Evolutionary conservation across 2,113 vertebrate genomes (phyloP).

Genomic region (Bufo gargarizans): DNA sequence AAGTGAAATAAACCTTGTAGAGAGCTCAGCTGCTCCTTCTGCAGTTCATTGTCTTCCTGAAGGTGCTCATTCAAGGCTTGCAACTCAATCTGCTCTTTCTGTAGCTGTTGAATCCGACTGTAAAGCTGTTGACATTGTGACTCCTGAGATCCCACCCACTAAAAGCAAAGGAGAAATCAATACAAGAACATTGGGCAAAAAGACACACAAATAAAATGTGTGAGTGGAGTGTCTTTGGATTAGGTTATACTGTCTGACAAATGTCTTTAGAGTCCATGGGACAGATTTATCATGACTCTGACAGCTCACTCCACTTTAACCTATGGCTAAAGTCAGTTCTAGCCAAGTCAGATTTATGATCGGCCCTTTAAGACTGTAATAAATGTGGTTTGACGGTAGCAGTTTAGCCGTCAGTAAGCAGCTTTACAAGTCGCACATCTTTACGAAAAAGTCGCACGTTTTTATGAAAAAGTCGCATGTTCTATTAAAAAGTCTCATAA

Average conservation of each 20-base stretch:
- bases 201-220: not conserved
- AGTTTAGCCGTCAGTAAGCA: too few relatives aligned
- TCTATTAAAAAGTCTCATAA: too few relatives aligned
- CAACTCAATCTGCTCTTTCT: conserved; percentile 66
- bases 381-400: too few relatives aligned
- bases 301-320: too few relatives aligned
- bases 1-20: conserved; percentile 64
- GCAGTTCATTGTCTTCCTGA: conserved; percentile 73
- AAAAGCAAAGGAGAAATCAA: not conserved
- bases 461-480: too few relatives aligned
- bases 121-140: conserved; percentile 62
- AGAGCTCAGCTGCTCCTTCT: conserved; percentile 66
- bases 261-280: not conserved
- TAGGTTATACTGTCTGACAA: not conserved
- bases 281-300: too few relatives aligned
- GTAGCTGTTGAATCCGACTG: conserved; percentile 61
- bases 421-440: too few relatives aligned
- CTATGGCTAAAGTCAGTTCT: too few relatives aligned
- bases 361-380: too few relatives aligned
- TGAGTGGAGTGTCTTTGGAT: not conserved
- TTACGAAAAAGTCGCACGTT: too few relatives aligned
- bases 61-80: conserved; percentile 68
- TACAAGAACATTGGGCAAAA: not conserved
- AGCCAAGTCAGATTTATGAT: too few relatives aligned
- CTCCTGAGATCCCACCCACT: conserved; percentile 64